A percentile compares a stretch with the other conserved stretches of the same genome.
phyloP scores from a whole-genome alignment of 2,113 vertebrate genomes.

The Uropsilus gracilis region DNA sequence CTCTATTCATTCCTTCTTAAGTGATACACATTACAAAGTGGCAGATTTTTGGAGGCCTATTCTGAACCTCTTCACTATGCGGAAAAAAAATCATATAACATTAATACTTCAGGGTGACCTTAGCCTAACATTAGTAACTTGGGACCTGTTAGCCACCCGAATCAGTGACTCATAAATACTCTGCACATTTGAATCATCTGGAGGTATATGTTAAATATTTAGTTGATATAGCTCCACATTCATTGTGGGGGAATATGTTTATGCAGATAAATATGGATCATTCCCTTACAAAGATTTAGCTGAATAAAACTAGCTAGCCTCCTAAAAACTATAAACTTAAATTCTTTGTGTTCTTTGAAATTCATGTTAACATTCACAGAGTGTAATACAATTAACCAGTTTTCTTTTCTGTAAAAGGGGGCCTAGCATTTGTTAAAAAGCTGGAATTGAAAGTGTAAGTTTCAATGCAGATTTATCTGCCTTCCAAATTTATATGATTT shows the following conservation, averaged over 20 bases:
- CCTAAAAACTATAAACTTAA: constrained; percentile 66
- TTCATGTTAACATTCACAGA: constrained; percentile 65
- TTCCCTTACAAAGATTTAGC: constrained; percentile 46
- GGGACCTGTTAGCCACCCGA: not conserved
- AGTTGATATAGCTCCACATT: constrained; percentile 31
- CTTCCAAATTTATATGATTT: constrained; percentile 68
- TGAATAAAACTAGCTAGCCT: constrained; percentile 70
- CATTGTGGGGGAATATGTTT: constrained; percentile 29
- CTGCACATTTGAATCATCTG: constrained; percentile 53
- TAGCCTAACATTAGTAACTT: not conserved
- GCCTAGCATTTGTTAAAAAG: constrained; percentile 71
- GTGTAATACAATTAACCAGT: constrained; percentile 68
- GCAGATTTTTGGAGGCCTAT: not conserved
- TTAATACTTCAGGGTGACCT: constrained; percentile 36
- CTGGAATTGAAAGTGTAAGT: constrained; percentile 53
- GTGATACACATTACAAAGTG: not conserved
- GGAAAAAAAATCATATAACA: not conserved
- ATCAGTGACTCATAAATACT: constrained; percentile 55
- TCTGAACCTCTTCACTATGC: not conserved
- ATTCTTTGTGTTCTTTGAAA: constrained; percentile 68
- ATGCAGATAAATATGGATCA: constrained; percentile 53
- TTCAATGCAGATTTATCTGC: constrained; percentile 64
- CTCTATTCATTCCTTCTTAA: not conserved
- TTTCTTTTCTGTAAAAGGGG: constrained; percentile 71
- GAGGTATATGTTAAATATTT: constrained; percentile 35